A percentile compares a stretch with the other conserved stretches of the same genome.
Evolutionary conservation across 2,113 vertebrate genomes (phyloP).

Genomic region (Murina feae): DNA sequence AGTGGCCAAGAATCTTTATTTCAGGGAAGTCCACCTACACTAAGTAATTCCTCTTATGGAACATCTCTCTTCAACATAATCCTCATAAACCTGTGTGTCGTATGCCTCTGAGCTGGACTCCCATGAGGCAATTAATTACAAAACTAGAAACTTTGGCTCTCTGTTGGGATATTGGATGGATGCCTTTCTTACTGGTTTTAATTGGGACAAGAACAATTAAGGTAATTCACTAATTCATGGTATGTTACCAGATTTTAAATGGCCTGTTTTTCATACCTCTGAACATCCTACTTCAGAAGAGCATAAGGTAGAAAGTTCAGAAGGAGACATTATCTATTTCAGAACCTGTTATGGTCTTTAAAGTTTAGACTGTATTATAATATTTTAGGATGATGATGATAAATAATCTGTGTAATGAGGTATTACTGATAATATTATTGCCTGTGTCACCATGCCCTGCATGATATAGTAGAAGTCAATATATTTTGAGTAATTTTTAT

Average conservation of each 20-base stretch:
- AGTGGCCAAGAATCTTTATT: background rate
- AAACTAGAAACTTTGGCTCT: background rate
- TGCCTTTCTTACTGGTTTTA: background rate
- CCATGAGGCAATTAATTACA: background rate
- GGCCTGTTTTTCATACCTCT: background rate
- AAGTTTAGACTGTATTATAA: background rate
- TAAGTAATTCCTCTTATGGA: background rate
- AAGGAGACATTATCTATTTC: background rate
- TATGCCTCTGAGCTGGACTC: background rate
- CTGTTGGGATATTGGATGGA: background rate
- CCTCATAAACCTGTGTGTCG: background rate
- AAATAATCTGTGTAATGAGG: background rate
- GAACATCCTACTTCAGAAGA: background rate
- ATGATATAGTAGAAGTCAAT: background rate
- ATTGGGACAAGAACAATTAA: background rate
- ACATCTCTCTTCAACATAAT: background rate
- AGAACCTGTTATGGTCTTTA: background rate
- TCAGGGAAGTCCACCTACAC: background rate
- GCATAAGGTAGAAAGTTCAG: background rate
- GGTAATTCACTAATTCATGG: background rate
- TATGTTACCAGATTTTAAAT: background rate
- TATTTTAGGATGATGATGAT: conserved; percentile 22
- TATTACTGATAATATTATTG: background rate
- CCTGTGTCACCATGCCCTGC: background rate
- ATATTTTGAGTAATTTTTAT: background rate